Base-by-base conservation (phyloP, 2,888 invertebrate genomes). In the Epistrophella euchroma region DNA sequence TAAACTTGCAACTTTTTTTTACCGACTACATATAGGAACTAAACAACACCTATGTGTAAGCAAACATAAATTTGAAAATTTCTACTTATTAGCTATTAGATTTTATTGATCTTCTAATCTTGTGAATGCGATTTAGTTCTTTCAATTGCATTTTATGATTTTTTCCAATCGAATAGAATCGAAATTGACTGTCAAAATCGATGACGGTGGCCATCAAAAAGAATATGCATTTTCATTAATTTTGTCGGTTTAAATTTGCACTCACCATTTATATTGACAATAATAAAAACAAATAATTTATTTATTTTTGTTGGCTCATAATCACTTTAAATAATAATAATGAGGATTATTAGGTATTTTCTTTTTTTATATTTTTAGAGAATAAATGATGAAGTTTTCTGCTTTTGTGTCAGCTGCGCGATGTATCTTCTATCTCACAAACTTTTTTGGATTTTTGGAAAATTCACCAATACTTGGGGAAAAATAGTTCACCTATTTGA, bases 151-250 rank as follows among this genome's bases (percentile, higher is more conserved):
- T 22, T 60, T 2, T 17, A 40, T 22, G 22, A 60, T 22, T 40
- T 47, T 52, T 73, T 64, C 25, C 40, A 40, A 77, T 73, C 37
- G 40, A 68, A 55, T 58, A 15, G 17, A 58, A 62, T 64, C 47
- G 66, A 56, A 74, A 55, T 64, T 32, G 74, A 56, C 45, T 82
- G 86, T 86, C 86, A 86, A 86, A 86, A 86, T 86, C 86, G 86
- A 86, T 86, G 81, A 78, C 82, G 86, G 77, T 74, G 70, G 66
- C 82, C 77, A 82, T 78, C 52, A 45, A 52, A 37, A n/a, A 52
- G 15, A 52, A 32, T 55, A 47, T 32, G 45, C 19, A 47, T 62
- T 47, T 52, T 0, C 4, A n/a, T 43, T n/a, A 40, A 25, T 17
- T 17, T 17, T 25, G 10, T 37, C 22, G 10, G n/a, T 35, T 19